Base-by-base conservation (phyloP, 2,797 vertebrate genomes). In the Pipistrellus kuhlii region DNA sequence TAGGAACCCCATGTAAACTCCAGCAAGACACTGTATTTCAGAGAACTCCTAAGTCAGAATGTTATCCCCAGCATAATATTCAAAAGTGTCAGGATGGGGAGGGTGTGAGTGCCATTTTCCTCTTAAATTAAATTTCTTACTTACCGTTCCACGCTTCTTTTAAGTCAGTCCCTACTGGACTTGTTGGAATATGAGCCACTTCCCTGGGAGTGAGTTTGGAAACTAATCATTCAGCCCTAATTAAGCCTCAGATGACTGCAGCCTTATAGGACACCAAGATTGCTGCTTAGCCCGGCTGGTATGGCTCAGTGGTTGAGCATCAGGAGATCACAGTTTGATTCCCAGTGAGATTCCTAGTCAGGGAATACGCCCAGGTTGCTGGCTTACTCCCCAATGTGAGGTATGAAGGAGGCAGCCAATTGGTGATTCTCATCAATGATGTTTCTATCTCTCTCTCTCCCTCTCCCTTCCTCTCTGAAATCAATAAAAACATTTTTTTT, bases 131-230 rank as follows among this genome's bases (percentile, higher is more conserved):
- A 32, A 53, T 53, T 23, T 35, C 48, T 77, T 15, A 30, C 38
- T 85, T 77, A 76, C 30, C 48, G 85, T 55, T 30, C 48, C 80
- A 38, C 13, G 35, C 32, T 69, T 32, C 81, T 77, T 84, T 82
- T n/a, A 30, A 90, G 12, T 68, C 53, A 48, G 30, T 41, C 32
- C 21, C 53, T 59, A 55, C 35, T 41, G 13, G 68, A 53, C 44
- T 55, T 91, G 48, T 44, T 82, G 51, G 73, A 73, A 57, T 41
- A 53, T 17, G 77, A 81, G 55, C 55, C 82, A 62, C 4, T 66
- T 48, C 44, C 30, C 35, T 0, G 0, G 17, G 18, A 88, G 41
- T 51, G 14, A 55, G 57, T 85, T 38, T 75, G 59, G 30, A 51
- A 64, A 44, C 1, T 0, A 62, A 81, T 71, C 44, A 6, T 51